Evolutionary conservation across 2,888 invertebrate species (phyloP), one percentile per base, ranked within the genome.

Genomic region (Meganola albula): DNA sequence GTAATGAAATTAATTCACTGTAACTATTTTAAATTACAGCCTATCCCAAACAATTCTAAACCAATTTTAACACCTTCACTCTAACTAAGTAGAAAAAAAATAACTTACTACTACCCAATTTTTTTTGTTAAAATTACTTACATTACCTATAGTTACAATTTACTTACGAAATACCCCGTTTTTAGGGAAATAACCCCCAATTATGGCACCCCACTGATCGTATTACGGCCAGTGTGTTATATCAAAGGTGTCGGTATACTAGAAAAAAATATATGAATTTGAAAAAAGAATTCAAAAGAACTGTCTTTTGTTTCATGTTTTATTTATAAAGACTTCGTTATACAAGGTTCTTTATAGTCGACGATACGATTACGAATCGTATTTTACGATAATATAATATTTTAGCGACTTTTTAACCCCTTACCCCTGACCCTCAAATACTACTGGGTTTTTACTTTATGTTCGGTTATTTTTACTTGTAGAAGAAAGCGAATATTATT

Each of bases 111-210:
- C 24, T 24, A 22, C 10, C 10, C 14, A 9, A 33, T 42, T 24
- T 28, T 10, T 21, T 4, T n/a, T 10, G 30, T 36, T 29, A 34
- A 46, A 51, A 54, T 55, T 38, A 54, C 48, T 49, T 37, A 35
- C 53, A 45, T 36, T 38, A 11, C 23, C 22, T 23, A 39, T 33
- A 41, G 42, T 55, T 32, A 37, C 31, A 33, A 52, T 58, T 61
- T 53, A 42, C 41, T 54, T 60, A 62, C 34, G 47, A 42, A 56
- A 54, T 52, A 51, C 48, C 39, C 38, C 29, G 40, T 44, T 45
- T 48, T 50, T 53, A 33, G 23, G 27, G 33, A 41, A 41, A 41
- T 26, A 54, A 45, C 54, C 54, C 33, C 13, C 44, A 43, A 43
- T 53, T 55, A 63, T 55, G 48, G 12, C 36, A 29, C 27, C 22